Conservation (phyloP, 2,797 vertebrate genomes). For the Uromys caudimaculatus region DNA sequence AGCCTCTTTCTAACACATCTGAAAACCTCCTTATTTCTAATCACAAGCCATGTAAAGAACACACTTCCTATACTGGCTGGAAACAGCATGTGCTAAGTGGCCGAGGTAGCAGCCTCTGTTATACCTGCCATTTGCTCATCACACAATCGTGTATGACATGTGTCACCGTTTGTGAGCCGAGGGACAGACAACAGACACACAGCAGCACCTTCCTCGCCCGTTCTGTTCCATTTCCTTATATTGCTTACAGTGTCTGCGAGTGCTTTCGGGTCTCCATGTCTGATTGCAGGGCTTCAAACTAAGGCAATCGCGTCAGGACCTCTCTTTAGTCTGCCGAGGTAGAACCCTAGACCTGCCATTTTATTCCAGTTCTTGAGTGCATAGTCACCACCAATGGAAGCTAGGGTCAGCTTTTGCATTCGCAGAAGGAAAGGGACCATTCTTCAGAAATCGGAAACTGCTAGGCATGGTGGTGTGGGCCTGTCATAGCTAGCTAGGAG, state of each 20-base stretch:
- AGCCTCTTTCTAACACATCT: background rate
- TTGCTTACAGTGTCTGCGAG: background rate
- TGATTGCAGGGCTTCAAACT: background rate
- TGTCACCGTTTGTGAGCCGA: constrained; percentile 16
- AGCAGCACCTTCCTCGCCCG: background rate
- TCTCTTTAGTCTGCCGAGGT: background rate
- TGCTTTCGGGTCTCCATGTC: background rate
- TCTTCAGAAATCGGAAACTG: background rate
- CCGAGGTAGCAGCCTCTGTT: background rate
- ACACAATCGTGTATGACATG: background rate
- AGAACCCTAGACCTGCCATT: background rate
- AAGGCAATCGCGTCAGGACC: background rate
- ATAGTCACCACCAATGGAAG: background rate
- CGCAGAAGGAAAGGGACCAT: background rate
- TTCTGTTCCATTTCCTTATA: background rate
- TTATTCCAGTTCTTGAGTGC: background rate
- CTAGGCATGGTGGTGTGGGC: background rate
- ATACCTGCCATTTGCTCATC: constrained; percentile 46
- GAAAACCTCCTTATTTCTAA: background rate
- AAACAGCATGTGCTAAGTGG: background rate
- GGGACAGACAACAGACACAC: background rate
- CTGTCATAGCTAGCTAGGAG: background rate
- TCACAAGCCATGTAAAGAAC: background rate
- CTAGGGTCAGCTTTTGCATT: background rate
- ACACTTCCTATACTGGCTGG: background rate